phyloP scores from a whole-genome alignment of 2,797 vertebrate genomes.

The Hyperoplus immaculatus region DNA sequence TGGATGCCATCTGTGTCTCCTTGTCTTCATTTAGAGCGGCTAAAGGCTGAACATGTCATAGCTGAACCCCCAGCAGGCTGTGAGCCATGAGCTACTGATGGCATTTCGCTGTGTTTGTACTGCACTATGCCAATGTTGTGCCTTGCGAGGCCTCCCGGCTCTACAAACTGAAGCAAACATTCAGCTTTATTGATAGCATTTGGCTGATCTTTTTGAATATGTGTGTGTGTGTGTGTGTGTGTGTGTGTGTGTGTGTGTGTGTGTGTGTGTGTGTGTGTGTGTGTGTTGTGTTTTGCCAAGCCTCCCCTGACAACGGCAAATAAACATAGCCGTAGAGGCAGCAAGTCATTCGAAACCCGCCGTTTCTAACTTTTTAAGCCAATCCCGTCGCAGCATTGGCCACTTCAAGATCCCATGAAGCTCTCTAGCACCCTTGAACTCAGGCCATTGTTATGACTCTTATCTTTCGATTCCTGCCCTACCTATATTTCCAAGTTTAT shows the following conservation, averaged over 20 bases:
- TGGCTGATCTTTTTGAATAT: slow-evolving; percentile 75
- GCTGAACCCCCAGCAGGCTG: slow-evolving; percentile 56
- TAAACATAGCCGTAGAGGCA: slow-evolving; percentile 69
- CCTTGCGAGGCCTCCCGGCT: slow-evolving; percentile 70
- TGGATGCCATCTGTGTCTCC: slow-evolving; percentile 66
- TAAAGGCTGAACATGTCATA: slow-evolving; percentile 57
- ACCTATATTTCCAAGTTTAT: slow-evolving; percentile 77
- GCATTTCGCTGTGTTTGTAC: slow-evolving; percentile 78
- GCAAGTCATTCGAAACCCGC: slow-evolving; percentile 47
- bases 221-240: slow-evolving; percentile 18
- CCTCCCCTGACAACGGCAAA: slow-evolving; percentile 80
- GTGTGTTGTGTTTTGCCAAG: slow-evolving; percentile 71
- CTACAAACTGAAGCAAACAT: slow-evolving; percentile 77
- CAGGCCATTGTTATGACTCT: slow-evolving; percentile 62
- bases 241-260: slow-evolving; percentile 28
- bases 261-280: slow-evolving; percentile 34
- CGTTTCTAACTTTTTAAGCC: slow-evolving; percentile 60
- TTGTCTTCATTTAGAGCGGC: slow-evolving; percentile 67
- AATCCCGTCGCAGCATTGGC: slow-evolving; percentile 38
- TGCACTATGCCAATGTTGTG: slow-evolving; percentile 79
- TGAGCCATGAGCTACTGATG: slow-evolving; percentile 64
- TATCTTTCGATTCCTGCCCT: slow-evolving; percentile 75
- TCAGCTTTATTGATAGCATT: slow-evolving; percentile 80
- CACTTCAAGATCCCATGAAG: slow-evolving; percentile 47
- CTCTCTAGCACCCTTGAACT: slow-evolving; percentile 66